Conservation (phyloP, 2,113 vertebrate species). For the Syngnathus scovelli region DNA sequence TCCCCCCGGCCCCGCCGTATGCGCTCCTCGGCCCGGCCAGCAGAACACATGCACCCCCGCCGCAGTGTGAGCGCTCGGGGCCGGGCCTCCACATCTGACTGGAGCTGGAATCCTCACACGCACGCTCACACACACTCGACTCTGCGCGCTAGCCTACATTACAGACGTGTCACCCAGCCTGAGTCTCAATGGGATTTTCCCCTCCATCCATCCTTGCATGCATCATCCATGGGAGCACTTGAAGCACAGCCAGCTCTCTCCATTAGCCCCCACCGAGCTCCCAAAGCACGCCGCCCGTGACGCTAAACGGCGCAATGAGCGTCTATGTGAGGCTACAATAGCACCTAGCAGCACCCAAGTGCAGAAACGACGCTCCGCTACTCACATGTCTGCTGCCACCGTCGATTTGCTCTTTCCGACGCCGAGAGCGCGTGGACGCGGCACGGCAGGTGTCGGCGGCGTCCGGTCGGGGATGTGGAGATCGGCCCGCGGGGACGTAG, state of each 20-base stretch:
- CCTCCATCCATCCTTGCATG: not conserved
- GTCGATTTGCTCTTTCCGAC: slow-evolving; percentile 43
- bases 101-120: slow-evolving; percentile 28
- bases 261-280: slow-evolving; percentile 33
- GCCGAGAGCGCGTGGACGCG: slow-evolving; percentile 54
- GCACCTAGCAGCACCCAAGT: slow-evolving; percentile 33
- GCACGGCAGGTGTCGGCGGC: slow-evolving; percentile 38
- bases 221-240: not conserved
- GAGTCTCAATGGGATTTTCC: slow-evolving; percentile 13
- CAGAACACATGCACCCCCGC: slow-evolving; percentile 14
- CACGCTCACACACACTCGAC: slow-evolving; percentile 6
- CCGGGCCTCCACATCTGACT: slow-evolving; percentile 61
- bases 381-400: slow-evolving; percentile 76
- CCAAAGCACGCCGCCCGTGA: slow-evolving; percentile 37
- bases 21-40: slow-evolving; percentile 4
- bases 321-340: slow-evolving; percentile 27
- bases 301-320: slow-evolving; percentile 31
- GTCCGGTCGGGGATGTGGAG: slow-evolving; percentile 42
- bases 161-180: slow-evolving; percentile 16
- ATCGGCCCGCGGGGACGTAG: slow-evolving; percentile 43
- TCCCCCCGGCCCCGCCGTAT: not conserved
- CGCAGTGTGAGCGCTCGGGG: slow-evolving; percentile 49
- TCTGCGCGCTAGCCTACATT: slow-evolving; percentile 17
- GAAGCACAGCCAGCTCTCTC: slow-evolving; percentile 4
- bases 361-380: slow-evolving; percentile 61